phyloP scores from a whole-genome alignment of 2,888 invertebrate genomes.

The Drosophila vallismaia region DNA sequence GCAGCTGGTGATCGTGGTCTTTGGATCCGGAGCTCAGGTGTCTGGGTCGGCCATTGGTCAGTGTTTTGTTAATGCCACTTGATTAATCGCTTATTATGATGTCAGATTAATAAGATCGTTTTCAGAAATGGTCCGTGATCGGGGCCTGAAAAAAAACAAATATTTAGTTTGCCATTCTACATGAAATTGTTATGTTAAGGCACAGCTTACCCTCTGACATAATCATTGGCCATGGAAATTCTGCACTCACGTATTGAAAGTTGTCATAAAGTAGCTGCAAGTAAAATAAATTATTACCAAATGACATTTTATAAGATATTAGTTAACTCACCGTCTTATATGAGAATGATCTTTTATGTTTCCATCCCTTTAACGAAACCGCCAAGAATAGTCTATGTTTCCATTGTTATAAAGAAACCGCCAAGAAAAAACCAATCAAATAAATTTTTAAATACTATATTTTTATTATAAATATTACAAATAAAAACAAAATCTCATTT shows the following conservation, averaged over 20 bases:
- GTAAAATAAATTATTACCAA: background rate
- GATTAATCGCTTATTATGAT: constrained; percentile 83
- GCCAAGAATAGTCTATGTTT: background rate
- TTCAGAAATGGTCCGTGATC: constrained; percentile 57
- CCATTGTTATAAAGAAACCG: background rate
- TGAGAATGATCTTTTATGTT: background rate
- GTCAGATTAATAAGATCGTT: constrained; percentile 83
- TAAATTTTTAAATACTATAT: constrained; percentile 78
- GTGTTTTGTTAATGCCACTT: constrained; percentile 76
- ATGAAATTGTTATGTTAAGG: constrained; percentile 41
- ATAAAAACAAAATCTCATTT: constrained; percentile 78
- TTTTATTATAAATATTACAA: constrained; percentile 80
- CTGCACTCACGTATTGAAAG: background rate
- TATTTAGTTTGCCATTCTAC: constrained; percentile 29
- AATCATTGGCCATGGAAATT: constrained; percentile 23
- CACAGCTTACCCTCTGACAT: constrained; percentile 60
- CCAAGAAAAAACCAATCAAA: background rate
- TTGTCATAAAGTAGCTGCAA: constrained; percentile 1
- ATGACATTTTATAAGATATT: background rate
- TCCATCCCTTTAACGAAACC: background rate
- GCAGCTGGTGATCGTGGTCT: constrained; percentile 56
- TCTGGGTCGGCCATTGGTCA: constrained; percentile 64
- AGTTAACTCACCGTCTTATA: background rate
- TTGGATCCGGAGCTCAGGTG: constrained; percentile 54
- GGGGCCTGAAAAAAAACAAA: constrained; percentile 43